Base-by-base conservation (phyloP, 2,797 vertebrate genomes). In the Betta splendens region DNA sequence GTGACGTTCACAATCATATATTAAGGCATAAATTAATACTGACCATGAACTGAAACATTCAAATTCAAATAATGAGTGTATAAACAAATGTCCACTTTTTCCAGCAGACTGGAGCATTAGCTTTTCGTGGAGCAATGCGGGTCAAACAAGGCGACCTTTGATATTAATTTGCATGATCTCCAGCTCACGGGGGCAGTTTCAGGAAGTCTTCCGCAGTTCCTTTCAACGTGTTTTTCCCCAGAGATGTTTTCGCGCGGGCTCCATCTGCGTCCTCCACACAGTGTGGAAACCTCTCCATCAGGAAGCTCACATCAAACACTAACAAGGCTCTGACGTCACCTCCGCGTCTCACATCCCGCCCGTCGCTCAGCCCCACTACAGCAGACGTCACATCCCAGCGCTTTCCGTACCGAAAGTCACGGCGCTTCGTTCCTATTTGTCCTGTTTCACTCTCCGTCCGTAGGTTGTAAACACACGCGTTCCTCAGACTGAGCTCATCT, bases 401-500 rank as follows among this genome's bases (percentile, higher is more conserved):
- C 28, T 15, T 26, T 42, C 35, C 36, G n/a, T 23, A n/a, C 15
- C 21, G 3, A 37, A 2, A 9, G 21, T 48, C n/a, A 13, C 35
- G 51, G 38, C 29, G 15, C 9, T 45, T 11, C 28, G 2, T 20
- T 9, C 11, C 21, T 9, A 11, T 28, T 50, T 57, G 12, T 72
- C 26, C 44, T 40, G 26, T 44, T 64, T 53, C 23, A 42, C 15
- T 17, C 46, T 15, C 43, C 39, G 21, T 55, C 48, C 6, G 8
- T 39, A 55, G 12, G n/a, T n/a, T 43, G 5, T 63, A 76, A 77
- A 83, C 55, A 48, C 62, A 43, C 53, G 52, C 58, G 64, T 81
- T 75, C 74, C 58, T 52, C 22, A 57, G 62, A 50, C 68, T 84
- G 79, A 85, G 76, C 77, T 89, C 83, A 86, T 86, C 81, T 77